Evolutionary conservation across 2,113 vertebrate species (phyloP), one percentile per base, ranked within the genome.

Genomic region (Trematocara macrostoma): DNA sequence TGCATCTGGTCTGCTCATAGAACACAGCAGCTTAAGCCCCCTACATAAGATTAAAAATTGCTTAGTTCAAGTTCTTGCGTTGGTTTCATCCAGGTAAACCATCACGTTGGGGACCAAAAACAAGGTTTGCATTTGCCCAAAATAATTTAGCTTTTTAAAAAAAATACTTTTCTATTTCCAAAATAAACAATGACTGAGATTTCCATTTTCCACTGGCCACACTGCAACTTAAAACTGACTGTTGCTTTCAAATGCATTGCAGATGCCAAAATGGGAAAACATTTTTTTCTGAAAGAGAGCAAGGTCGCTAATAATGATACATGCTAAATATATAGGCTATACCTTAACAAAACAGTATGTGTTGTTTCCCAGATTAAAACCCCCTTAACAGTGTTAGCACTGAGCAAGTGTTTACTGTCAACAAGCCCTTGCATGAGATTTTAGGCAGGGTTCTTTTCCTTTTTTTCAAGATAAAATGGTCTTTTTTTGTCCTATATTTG

Each of bases 51-150:
- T 11, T 16, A 45, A 45, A 71, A 45, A 45, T 6, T 1, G 64
- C 35, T 69, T 69, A 42, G 61, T 40, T 67, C 35, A 40, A 67
- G n/a, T 67, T 67, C 18, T 0, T 20, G 61, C 18, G 3, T 40
- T 20, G 35, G 35, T 14, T 67, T 67, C 61, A 40, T 40, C 11
- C 61, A 67, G 35, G 61, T 67, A 67, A 67, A 40, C 61, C 11
- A 40, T 67, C 0, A 14, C 0, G 0, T 20, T 8, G 61, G 61
- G 1, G 0, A 69, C 11, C 6, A 20, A 42, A 69, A 23, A 23
- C 11, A 69, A 0, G 2, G 7, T 6, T 23, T 69, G 35, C 0
- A 69, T 69, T 69, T 0, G 35, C 35, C n/a, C 2, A 69, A 64
- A 64, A 64, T 38, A 14, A 40, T 40, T 69, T 0, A 0, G 35